A percentile compares a stretch with the other conserved stretches of the same genome.
Conservation (phyloP, 2,888 invertebrate genomes). For the Cyclophora punctaria region DNA sequence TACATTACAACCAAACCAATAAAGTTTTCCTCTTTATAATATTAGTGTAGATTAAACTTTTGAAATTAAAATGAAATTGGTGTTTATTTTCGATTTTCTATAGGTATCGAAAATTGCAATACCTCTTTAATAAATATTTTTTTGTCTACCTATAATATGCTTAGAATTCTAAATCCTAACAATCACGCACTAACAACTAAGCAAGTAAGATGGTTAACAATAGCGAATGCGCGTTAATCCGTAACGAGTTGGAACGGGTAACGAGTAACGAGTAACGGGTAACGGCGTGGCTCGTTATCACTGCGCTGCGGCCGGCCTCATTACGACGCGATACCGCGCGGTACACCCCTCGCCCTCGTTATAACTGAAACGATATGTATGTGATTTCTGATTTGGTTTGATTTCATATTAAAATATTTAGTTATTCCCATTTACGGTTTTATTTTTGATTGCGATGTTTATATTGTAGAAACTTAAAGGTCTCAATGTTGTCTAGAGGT, state of each 20-base stretch:
- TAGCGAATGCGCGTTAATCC: constrained; percentile 23
- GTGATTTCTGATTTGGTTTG: constrained; percentile 5
- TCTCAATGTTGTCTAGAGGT: too few relatives aligned
- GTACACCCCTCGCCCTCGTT: constrained; percentile 10
- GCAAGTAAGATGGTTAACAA: constrained; percentile 4
- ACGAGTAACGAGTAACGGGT: constrained; percentile 15
- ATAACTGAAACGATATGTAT: not conserved
- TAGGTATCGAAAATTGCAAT: too few relatives aligned
- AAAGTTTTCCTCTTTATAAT: too few relatives aligned
- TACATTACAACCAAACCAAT: too few relatives aligned
- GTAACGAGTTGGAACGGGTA: constrained; percentile 24
- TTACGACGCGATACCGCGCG: constrained; percentile 37
- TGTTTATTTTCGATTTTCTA: too few relatives aligned
- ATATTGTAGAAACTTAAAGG: too few relatives aligned
- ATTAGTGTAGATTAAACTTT: too few relatives aligned
- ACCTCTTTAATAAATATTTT: too few relatives aligned
- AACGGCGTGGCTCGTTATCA: constrained; percentile 44
- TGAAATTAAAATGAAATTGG: too few relatives aligned
- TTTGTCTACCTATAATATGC: too few relatives aligned
- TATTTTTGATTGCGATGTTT: too few relatives aligned
- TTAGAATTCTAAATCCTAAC: not conserved
- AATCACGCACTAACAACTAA: not conserved
- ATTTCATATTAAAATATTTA: not conserved
- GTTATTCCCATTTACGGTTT: too few relatives aligned
- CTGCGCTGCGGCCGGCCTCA: constrained; percentile 38